phyloP scores from a whole-genome alignment of 2,797 vertebrate species.

The Melopsittacus undulatus region DNA sequence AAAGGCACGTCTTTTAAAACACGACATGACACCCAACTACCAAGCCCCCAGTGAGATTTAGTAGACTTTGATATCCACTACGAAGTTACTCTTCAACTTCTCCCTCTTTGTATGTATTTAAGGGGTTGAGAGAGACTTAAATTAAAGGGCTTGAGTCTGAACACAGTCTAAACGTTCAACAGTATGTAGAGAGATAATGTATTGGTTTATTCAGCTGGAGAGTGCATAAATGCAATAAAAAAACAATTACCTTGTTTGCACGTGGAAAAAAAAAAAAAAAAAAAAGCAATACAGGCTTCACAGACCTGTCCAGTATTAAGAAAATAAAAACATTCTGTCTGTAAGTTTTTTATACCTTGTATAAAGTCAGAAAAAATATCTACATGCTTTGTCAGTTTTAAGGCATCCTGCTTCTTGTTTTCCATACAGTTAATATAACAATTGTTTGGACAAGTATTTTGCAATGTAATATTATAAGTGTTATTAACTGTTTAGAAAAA shows the following conservation, averaged over 20 bases:
- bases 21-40: neutral
- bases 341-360: neutral
- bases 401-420: slow-evolving; percentile 22
- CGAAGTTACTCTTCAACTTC: neutral
- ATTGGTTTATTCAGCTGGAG: neutral
- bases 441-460: slow-evolving; percentile 30
- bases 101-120: neutral
- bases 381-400: neutral
- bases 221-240: neutral
- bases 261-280: neutral
- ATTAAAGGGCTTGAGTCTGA: neutral
- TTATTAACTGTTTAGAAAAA: slow-evolving; percentile 17
- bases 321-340: neutral
- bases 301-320: neutral
- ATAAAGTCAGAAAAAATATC: neutral
- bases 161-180: neutral
- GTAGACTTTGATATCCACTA: neutral
- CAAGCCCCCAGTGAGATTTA: neutral
- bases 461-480: neutral
- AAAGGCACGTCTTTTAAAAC: neutral
- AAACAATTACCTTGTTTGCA: neutral
- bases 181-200: neutral
- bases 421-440: slow-evolving; percentile 11
- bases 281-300: neutral
- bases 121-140: neutral